phyloP scores from a whole-genome alignment of 2,113 vertebrate genomes.

The Melanostigma gelatinosum region DNA sequence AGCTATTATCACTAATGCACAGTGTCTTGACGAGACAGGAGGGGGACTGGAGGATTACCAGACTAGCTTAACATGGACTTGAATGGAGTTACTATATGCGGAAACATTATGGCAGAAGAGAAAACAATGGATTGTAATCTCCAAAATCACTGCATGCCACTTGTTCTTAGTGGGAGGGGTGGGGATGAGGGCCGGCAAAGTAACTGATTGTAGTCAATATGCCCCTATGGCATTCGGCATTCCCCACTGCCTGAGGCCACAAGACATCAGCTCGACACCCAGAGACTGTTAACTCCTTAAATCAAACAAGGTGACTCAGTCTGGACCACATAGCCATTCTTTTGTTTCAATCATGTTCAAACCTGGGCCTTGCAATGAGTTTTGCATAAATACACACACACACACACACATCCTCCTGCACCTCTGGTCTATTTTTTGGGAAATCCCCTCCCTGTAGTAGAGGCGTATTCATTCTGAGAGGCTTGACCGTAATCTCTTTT shows the following conservation, averaged over 20 bases:
- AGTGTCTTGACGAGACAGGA: constrained; percentile 58
- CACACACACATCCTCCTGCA: constrained; percentile 9
- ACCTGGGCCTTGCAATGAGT: constrained; percentile 25
- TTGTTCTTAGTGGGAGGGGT: constrained; percentile 21
- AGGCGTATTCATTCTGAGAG: constrained; percentile 42
- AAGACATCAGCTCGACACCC: constrained; percentile 45
- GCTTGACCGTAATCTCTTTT: constrained; percentile 40
- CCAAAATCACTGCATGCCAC: constrained; percentile 40
- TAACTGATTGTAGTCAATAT: constrained; percentile 60
- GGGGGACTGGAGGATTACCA: constrained; percentile 44
- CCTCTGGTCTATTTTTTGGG: constrained; percentile 39
- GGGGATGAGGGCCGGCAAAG: constrained; percentile 9
- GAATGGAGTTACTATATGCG: constrained; percentile 47
- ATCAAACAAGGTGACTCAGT: constrained; percentile 55
- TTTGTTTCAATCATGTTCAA: constrained; percentile 52
- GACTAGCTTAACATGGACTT: constrained; percentile 50
- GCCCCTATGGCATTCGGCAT: constrained; percentile 66
- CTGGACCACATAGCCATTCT: constrained; percentile 49
- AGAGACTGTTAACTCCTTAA: constrained; percentile 47
- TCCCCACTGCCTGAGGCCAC: constrained; percentile 61
- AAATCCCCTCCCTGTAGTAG: constrained; percentile 55
- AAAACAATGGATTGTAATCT: constrained; percentile 23
- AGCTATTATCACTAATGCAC: constrained; percentile 66
- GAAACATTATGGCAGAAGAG: constrained; percentile 49
- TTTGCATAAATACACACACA: constrained; percentile 11